Percentiles rank a stretch among this genome's conserved stretches.
Evolutionary conservation across 2,888 invertebrate species (phyloP).

Genomic region (Caenorhabditis imperialis): DNA sequence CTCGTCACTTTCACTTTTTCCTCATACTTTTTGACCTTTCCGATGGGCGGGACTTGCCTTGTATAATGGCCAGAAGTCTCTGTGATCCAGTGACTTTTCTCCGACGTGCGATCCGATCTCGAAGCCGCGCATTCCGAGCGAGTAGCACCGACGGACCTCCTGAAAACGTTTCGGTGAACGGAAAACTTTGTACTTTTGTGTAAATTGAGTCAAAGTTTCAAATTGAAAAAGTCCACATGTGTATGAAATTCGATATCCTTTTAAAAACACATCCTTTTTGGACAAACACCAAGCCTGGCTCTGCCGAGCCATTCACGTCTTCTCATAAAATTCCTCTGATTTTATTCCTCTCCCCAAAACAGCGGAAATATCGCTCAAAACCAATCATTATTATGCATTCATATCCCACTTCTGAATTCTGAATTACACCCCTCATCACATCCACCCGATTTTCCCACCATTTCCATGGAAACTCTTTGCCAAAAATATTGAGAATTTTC

Average conservation of each 20-base stretch:
- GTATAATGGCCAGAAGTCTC: constrained; percentile 80
- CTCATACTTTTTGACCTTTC: not conserved
- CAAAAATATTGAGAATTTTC: not conserved
- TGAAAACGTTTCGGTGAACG: too few relatives aligned
- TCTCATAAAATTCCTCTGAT: too few relatives aligned
- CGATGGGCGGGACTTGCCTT: constrained; percentile 77
- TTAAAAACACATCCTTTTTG: too few relatives aligned
- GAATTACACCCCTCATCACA: too few relatives aligned
- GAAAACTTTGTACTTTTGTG: not conserved
- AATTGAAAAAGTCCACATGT: constrained; percentile 6
- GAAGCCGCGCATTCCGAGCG: constrained; percentile 80
- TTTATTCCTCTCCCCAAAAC: too few relatives aligned
- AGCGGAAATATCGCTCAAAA: constrained; percentile 1
- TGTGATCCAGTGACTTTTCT: constrained; percentile 81
- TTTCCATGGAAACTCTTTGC: constrained; percentile 27
- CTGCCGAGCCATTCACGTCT: too few relatives aligned
- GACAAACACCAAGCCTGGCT: too few relatives aligned
- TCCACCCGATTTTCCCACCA: constrained; percentile 2
- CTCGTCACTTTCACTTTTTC: not conserved
- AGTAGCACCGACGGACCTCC: constrained; percentile 81
- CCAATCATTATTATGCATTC: constrained; percentile 19
- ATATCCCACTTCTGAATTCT: constrained; percentile 4
- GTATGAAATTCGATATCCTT: not conserved
- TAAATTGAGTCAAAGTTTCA: not conserved
- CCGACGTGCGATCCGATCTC: constrained; percentile 82